Evolutionary conservation across 1,140 invertebrate species (phyloP).

Genomic region (Rhagoletis pomonella): DNA sequence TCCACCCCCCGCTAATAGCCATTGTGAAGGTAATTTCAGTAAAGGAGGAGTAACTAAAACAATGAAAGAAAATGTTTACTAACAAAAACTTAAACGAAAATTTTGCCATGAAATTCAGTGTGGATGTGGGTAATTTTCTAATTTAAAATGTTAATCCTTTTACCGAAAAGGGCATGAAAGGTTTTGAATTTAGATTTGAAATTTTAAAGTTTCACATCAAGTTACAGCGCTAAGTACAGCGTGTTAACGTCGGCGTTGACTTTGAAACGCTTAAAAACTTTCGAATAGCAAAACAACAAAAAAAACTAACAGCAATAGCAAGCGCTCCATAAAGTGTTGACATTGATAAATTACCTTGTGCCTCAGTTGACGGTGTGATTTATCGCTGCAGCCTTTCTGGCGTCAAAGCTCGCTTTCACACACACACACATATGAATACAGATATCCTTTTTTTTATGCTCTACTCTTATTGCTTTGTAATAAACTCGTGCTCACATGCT

Average conservation of each 20-base stretch:
- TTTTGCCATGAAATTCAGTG: not conserved
- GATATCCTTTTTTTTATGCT: slow-evolving; percentile 23
- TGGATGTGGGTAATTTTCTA: slow-evolving; percentile 30
- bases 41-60: not conserved
- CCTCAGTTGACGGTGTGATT: slow-evolving; percentile 52
- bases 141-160: slow-evolving; percentile 49
- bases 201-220: not conserved
- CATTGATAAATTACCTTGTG: slow-evolving; percentile 52
- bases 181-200: slow-evolving; percentile 43
- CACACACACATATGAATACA: not conserved
- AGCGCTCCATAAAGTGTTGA: slow-evolving; percentile 13
- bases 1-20: no score
- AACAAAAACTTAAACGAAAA: slow-evolving; percentile 28
- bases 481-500: slow-evolving; percentile 21
- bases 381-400: slow-evolving; percentile 34
- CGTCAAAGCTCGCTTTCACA: not conserved
- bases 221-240: not conserved
- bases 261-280: slow-evolving; percentile 40
- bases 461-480: slow-evolving; percentile 32
- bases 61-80: not conserved
- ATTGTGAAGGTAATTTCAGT: not conserved
- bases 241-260: not conserved
- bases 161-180: slow-evolving; percentile 11
- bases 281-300: slow-evolving; percentile 43
- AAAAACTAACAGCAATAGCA: not conserved